These are phyloP conservation scores for Epinotia brunnichana DNA, from an alignment of 2,888 invertebrate genomes.

Conservation along the genomic window DNA sequence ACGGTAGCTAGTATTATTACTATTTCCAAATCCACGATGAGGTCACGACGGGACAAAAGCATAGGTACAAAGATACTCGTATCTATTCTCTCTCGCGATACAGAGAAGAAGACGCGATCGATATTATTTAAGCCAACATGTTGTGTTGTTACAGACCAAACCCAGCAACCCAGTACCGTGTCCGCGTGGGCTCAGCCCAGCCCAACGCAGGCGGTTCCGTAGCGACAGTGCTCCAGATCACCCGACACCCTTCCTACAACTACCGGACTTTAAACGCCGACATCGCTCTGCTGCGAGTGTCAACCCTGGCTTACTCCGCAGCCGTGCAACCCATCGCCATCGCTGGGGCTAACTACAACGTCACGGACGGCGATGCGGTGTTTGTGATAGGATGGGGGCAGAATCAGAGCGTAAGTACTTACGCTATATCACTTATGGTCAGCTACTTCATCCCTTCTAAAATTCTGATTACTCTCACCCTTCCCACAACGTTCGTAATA, in stretches of 20 bases:
- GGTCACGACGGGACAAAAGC: no score
- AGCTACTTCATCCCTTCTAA: neutral
- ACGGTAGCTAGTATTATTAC: no score
- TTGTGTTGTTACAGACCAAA: conserved; percentile 30
- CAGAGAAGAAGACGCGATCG: neutral
- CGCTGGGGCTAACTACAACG: conserved; percentile 27
- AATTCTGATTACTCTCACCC: neutral
- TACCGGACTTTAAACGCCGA: conserved; percentile 25
- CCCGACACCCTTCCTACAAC: conserved; percentile 24
- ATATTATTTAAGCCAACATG: neutral
- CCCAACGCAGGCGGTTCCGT: conserved; percentile 28
- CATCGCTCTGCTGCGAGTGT: conserved; percentile 21
- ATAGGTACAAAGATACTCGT: no score
- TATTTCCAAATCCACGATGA: no score
- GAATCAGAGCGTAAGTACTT: conserved; percentile 28
- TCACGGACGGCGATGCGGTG: conserved; percentile 21
- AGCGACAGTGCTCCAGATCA: conserved; percentile 14
- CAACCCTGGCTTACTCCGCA: conserved; percentile 19
- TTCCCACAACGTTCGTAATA: no score
- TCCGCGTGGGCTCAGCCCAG: conserved; percentile 26
- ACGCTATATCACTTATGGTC: neutral
- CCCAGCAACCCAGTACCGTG: conserved; percentile 28
- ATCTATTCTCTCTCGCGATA: neutral
- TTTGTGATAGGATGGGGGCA: conserved; percentile 29
- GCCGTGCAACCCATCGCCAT: conserved; percentile 23